phyloP scores from a whole-genome alignment of 2,888 invertebrate genomes.

The Latrodectus elegans region DNA sequence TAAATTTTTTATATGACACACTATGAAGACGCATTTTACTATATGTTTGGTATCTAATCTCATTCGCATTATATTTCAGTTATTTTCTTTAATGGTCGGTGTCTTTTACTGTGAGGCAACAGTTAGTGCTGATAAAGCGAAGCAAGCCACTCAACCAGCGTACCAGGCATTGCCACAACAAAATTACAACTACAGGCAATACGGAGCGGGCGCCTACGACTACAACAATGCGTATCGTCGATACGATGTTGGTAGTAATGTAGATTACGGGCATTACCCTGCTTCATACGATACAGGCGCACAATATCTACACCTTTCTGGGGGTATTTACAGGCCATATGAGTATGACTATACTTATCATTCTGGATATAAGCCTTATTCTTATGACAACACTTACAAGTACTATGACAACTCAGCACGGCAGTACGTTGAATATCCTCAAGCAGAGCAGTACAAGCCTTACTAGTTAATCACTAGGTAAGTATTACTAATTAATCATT shows the following conservation, averaged over 20 bases:
- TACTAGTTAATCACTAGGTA: background rate
- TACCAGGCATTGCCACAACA: background rate
- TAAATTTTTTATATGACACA: too few species aligned
- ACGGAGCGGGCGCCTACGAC: background rate
- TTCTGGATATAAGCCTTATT: constrained; percentile 12
- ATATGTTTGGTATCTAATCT: background rate
- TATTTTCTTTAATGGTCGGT: background rate
- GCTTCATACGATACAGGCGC: background rate
- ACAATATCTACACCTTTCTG: constrained; percentile 10
- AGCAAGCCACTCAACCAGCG: background rate
- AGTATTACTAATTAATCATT: background rate
- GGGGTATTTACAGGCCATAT: constrained; percentile 23
- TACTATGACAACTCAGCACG: background rate
- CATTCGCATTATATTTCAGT: background rate
- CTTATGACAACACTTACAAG: background rate
- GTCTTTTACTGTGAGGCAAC: background rate
- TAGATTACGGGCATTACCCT: constrained; percentile 8
- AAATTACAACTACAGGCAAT: constrained; percentile 11
- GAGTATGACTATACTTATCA: constrained; percentile 2
- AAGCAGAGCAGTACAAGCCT: background rate
- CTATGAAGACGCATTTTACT: too few species aligned
- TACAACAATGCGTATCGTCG: background rate
- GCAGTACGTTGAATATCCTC: background rate
- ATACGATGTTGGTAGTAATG: background rate
- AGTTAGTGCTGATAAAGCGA: background rate